A percentile compares a stretch with the other conserved stretches of the same genome.
phyloP scores from a whole-genome alignment of 2,888 invertebrate genomes.

The Lissonota sp. region DNA sequence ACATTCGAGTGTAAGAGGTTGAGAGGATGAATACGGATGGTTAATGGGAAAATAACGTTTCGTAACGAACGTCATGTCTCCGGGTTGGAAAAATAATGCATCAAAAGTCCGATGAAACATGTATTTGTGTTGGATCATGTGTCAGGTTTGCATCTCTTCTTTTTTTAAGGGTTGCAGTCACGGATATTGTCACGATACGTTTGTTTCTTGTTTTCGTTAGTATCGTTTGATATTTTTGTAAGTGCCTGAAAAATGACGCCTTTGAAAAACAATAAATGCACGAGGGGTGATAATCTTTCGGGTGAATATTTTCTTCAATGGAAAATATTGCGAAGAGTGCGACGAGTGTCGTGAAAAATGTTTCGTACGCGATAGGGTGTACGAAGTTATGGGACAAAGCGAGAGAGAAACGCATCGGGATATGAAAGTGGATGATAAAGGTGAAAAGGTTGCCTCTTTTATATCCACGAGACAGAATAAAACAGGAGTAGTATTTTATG shows the following conservation, averaged over 20 bases:
- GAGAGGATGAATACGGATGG: conserved; percentile 21
- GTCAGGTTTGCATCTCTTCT: conserved; percentile 21
- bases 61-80: conserved; percentile 26
- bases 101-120: not conserved
- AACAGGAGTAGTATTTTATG: conserved; percentile 54
- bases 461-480: conserved; percentile 46
- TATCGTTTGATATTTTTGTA: too few relatives aligned
- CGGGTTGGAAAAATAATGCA: not conserved
- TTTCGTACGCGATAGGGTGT: not conserved
- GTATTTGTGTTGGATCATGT: not conserved
- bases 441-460: conserved; percentile 39
- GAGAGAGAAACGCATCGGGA: conserved; percentile 14
- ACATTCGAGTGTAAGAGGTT: conserved; percentile 7
- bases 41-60: conserved; percentile 61
- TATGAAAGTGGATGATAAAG: conserved; percentile 40
- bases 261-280: too few relatives aligned
- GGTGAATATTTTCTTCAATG: conserved; percentile 14
- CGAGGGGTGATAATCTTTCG: too few relatives aligned
- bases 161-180: not conserved
- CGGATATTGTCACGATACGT: too few relatives aligned
- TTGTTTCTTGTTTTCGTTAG: too few relatives aligned
- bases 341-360: conserved; percentile 43
- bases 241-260: too few relatives aligned
- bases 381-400: not conserved
- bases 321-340: not conserved